These are phyloP conservation scores for Corythornis cristatus DNA, from an alignment of 2,113 vertebrate genomes.

Conservation along the genomic window DNA sequence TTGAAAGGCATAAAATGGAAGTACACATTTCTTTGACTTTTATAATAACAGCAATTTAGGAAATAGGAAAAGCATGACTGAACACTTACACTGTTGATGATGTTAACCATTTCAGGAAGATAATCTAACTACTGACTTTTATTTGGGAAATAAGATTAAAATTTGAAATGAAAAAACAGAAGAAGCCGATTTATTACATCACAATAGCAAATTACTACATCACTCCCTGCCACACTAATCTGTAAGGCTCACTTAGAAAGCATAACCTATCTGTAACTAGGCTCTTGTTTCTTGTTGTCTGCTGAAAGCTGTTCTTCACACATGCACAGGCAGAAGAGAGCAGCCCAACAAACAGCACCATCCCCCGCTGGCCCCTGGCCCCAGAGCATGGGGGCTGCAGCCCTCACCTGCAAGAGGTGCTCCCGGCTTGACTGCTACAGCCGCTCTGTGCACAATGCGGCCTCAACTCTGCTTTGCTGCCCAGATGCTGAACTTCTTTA, in stretches of 20 bases:
- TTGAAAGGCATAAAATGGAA: not conserved
- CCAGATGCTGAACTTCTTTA: not conserved
- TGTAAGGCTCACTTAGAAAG: not conserved
- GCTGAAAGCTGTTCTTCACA: not conserved
- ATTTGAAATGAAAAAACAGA: not conserved
- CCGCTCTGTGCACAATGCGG: accelerated
- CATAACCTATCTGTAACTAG: not conserved
- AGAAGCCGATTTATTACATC: not conserved
- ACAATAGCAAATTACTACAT: not conserved
- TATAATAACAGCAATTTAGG: not conserved
- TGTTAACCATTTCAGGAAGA: not conserved
- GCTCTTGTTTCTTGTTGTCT: not conserved
- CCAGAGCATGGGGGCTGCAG: accelerated
- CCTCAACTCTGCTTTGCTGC: not conserved
- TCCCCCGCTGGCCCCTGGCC: accelerated
- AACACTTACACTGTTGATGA: not conserved
- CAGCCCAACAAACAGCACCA: not conserved
- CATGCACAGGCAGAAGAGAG: not conserved
- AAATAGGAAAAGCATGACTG: not conserved
- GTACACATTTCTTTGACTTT: not conserved
- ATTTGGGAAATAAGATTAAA: not conserved
- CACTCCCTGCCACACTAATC: not conserved
- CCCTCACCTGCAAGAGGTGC: accelerated
- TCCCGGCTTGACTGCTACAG: not conserved
- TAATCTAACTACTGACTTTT: not conserved